phyloP scores from a whole-genome alignment of 2,797 vertebrate genomes.

The Epinephelus awoara region DNA sequence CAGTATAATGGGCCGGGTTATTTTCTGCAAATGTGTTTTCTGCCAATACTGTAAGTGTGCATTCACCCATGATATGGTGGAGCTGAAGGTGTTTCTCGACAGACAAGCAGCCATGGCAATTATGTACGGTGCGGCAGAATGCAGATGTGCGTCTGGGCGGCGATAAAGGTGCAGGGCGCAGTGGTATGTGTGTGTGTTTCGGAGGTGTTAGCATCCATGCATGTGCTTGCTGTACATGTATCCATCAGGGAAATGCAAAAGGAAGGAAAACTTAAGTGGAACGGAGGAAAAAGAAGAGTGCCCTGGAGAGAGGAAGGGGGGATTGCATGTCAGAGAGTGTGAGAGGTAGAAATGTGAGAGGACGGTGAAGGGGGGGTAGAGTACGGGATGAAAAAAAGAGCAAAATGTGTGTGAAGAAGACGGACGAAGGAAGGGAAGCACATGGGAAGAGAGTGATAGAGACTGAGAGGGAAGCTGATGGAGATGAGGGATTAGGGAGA shows the following conservation, averaged over 20 bases:
- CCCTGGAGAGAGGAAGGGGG: slow-evolving; percentile 65
- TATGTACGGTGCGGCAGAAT: slow-evolving; percentile 33
- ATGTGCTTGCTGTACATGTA: slow-evolving; percentile 35
- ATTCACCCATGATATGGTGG: slow-evolving; percentile 38
- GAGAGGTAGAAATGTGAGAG: slow-evolving; percentile 68
- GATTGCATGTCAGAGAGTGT: slow-evolving; percentile 70
- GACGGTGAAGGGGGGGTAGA: slow-evolving; percentile 16
- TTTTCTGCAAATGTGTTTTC: slow-evolving; percentile 61
- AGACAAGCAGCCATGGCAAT: slow-evolving; percentile 17
- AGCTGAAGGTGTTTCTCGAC: slow-evolving; percentile 39
- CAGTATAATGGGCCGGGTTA: slow-evolving; percentile 55
- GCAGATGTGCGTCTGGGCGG: slow-evolving; percentile 18
- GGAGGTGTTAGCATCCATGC: slow-evolving; percentile 3
- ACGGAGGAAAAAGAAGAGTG: slow-evolving; percentile 50
- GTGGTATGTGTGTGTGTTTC: slow-evolving; percentile 7
- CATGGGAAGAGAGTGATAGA: slow-evolving; percentile 50
- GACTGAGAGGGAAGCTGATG: slow-evolving; percentile 59
- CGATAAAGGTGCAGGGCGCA: slow-evolving; percentile 8
- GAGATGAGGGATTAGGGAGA: slow-evolving; percentile 78
- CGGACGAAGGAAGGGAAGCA: slow-evolving; percentile 53
- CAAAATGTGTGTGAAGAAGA: slow-evolving; percentile 55
- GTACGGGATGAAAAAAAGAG: slow-evolving; percentile 35
- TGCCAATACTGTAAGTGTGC: slow-evolving; percentile 44
- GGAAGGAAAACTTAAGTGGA: slow-evolving; percentile 52
- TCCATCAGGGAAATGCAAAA: slow-evolving; percentile 63